Evolutionary conservation across 2,113 vertebrate genomes (phyloP).

Genomic region (Cricetomys ansorgei): DNA sequence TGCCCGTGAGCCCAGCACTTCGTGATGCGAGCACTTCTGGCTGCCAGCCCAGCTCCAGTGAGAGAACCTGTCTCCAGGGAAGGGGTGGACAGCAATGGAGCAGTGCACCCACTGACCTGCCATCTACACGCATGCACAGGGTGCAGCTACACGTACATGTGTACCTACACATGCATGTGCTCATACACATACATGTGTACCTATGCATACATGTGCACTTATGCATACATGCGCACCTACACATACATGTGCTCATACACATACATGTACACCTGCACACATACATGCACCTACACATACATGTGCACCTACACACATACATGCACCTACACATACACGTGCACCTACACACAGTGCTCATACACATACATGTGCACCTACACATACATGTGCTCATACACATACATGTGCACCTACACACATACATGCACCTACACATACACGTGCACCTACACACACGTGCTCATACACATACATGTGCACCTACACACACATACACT

Average conservation of each 20-base stretch:
- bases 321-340: not conserved
- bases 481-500: not conserved
- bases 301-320: not conserved
- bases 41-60: not conserved
- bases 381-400: not conserved
- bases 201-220: no score
- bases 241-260: not conserved
- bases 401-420: not conserved
- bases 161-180: no score
- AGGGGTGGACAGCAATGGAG: not conserved
- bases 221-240: no score
- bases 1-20: not conserved
- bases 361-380: no score
- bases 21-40: not conserved
- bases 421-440: not conserved
- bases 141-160: no score
- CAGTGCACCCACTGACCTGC: not conserved
- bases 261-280: no score
- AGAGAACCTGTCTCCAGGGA: not conserved
- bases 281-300: not conserved
- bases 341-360: not conserved
- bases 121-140: fast-evolving
- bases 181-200: no score
- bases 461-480: not conserved
- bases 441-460: not conserved